Evolutionary conservation across 2,888 invertebrate genomes (phyloP).

Genomic region (Leucoma salicis): DNA sequence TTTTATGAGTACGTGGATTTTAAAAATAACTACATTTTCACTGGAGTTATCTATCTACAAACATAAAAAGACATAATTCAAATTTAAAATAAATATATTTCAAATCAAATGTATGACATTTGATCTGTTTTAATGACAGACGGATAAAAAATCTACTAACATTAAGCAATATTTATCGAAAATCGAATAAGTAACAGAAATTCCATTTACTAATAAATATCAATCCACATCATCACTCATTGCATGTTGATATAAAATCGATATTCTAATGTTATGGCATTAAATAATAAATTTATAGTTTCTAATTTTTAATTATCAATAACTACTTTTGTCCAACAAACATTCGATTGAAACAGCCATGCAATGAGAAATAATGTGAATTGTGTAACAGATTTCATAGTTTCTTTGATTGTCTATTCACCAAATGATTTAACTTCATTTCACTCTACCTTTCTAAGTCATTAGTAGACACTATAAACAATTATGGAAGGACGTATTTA

Average conservation of each 20-base stretch:
- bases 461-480: slow-evolving; percentile 75
- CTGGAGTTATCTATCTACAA: slow-evolving; percentile 78
- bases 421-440: slow-evolving; percentile 57
- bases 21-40: slow-evolving; percentile 59
- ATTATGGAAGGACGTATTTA: slow-evolving; percentile 70
- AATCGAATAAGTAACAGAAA: slow-evolving; percentile 77
- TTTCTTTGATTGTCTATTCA: slow-evolving; percentile 68
- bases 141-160: slow-evolving; percentile 81
- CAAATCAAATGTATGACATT: slow-evolving; percentile 82
- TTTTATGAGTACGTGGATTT: slow-evolving; percentile 50
- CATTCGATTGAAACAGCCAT: slow-evolving; percentile 35
- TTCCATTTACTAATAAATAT: slow-evolving; percentile 68
- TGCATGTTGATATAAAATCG: slow-evolving; percentile 49
- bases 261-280: slow-evolving; percentile 32
- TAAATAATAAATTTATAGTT: slow-evolving; percentile 16
- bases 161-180: slow-evolving; percentile 79
- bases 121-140: slow-evolving; percentile 77
- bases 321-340: slow-evolving; percentile 23
- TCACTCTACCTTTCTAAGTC: slow-evolving; percentile 63
- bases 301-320: slow-evolving; percentile 19
- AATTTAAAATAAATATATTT: slow-evolving; percentile 82
- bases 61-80: slow-evolving; percentile 78
- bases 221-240: slow-evolving; percentile 52
- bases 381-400: slow-evolving; percentile 63
- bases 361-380: slow-evolving; percentile 60